phyloP scores from a whole-genome alignment of 2,113 vertebrate species.

The Seriola rivoliana region DNA sequence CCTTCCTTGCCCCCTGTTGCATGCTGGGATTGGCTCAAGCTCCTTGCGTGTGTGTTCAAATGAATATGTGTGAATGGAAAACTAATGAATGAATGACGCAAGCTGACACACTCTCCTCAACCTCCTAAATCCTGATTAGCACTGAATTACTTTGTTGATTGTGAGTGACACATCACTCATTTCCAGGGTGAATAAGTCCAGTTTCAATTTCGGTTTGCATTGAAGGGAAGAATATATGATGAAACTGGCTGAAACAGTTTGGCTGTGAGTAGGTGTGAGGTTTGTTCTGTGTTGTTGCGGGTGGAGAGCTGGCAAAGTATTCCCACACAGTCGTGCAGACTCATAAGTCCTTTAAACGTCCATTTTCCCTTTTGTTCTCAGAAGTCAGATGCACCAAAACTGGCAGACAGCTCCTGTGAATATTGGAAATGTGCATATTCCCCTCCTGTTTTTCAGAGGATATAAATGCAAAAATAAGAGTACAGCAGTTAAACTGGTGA shows the following conservation, averaged over 20 bases:
- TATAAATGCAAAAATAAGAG: background rate
- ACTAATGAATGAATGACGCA: conserved; percentile 6
- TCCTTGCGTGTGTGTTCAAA: background rate
- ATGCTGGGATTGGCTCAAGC: conserved; percentile 4
- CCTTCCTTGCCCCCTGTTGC: background rate
- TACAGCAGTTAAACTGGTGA: background rate
- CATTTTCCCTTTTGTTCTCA: conserved; percentile 25
- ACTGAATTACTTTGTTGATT: conserved; percentile 3
- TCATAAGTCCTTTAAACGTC: conserved; percentile 32
- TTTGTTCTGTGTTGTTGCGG: conserved; percentile 20
- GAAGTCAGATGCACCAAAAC: conserved; percentile 1
- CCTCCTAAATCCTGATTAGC: background rate
- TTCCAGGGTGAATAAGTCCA: conserved; percentile 19
- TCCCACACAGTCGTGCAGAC: conserved; percentile 28
- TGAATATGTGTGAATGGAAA: conserved; percentile 12
- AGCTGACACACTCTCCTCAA: background rate
- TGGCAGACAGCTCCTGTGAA: background rate
- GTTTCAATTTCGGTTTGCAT: conserved; percentile 19
- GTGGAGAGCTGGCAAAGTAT: conserved; percentile 28
- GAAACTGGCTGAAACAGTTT: conserved; percentile 52
- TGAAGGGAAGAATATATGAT: conserved; percentile 34
- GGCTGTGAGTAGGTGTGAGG: conserved; percentile 46
- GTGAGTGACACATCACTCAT: conserved; percentile 20
- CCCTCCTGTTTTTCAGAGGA: background rate
- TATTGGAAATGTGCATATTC: background rate